A percentile compares a stretch with the other conserved stretches of the same genome.
Conservation (phyloP, 2,888 invertebrate species). For the Epistrophe grossulariae region DNA sequence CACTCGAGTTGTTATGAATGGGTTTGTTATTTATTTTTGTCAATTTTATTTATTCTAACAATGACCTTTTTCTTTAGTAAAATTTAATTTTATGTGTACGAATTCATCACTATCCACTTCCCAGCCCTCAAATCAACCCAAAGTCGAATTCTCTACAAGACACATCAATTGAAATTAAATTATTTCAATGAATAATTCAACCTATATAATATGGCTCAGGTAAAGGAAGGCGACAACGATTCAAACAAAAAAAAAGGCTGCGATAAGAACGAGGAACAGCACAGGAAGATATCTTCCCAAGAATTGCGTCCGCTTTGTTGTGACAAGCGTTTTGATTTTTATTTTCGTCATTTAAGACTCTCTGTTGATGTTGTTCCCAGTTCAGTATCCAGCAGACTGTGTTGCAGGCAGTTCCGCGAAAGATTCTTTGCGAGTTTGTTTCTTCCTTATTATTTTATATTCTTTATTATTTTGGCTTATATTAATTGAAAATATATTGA, state of each 20-base stretch:
- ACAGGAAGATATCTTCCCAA: slow-evolving; percentile 29
- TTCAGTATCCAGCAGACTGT: slow-evolving; percentile 66
- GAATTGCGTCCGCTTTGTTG: slow-evolving; percentile 1
- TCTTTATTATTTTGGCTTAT: too few species aligned
- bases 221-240: neutral
- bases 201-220: neutral
- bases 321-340: slow-evolving; percentile 36
- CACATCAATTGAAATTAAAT: slow-evolving; percentile 21
- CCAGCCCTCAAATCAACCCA: neutral
- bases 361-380: slow-evolving; percentile 46
- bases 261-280: slow-evolving; percentile 23
- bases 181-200: slow-evolving; percentile 57
- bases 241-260: neutral
- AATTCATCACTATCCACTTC: neutral
- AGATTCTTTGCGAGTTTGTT: slow-evolving; percentile 24
- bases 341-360: slow-evolving; percentile 71
- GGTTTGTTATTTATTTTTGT: neutral
- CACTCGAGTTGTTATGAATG: neutral
- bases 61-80: neutral
- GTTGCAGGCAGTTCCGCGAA: slow-evolving; percentile 55
- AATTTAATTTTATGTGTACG: neutral
- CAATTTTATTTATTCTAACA: neutral
- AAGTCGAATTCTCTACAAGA: neutral
- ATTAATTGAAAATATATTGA: neutral
- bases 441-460: slow-evolving; percentile 5